Evolutionary conservation across 2,113 vertebrate species (phyloP).

Genomic region (Stegastes partitus): DNA sequence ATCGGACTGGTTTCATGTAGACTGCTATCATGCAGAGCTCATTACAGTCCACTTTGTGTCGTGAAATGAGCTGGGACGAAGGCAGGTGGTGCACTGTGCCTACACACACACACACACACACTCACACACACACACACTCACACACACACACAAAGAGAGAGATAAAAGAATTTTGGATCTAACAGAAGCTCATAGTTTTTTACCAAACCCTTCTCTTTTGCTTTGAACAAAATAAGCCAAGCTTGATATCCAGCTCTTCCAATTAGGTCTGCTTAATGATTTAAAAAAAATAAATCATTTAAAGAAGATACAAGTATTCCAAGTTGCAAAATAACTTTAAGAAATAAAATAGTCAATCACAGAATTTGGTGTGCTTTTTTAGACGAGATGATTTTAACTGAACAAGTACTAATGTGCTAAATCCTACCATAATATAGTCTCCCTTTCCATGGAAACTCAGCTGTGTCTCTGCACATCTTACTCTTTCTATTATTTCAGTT

Average conservation of each 20-base stretch:
- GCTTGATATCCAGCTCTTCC: not conserved
- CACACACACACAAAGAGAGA: not conserved
- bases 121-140: not conserved
- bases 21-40: slow-evolving; percentile 44
- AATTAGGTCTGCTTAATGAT: not conserved
- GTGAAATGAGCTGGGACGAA: slow-evolving; percentile 56
- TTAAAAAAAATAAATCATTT: too few species aligned
- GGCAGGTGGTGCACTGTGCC: slow-evolving; percentile 45
- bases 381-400: too few species aligned
- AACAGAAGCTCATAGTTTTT: not conserved
- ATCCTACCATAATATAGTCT: too few species aligned
- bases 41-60: slow-evolving; percentile 58
- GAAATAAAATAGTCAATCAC: too few species aligned
- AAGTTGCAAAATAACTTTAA: too few species aligned
- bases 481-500: too few species aligned
- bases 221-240: not conserved
- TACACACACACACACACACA: not conserved
- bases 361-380: too few species aligned
- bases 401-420: too few species aligned
- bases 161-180: not conserved
- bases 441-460: too few species aligned
- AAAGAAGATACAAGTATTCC: too few species aligned
- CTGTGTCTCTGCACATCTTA: too few species aligned
- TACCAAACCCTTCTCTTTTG: not conserved
- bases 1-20: slow-evolving; percentile 20